phyloP scores from a whole-genome alignment of 2,797 vertebrate genomes.

The Halcyon leucocephala region DNA sequence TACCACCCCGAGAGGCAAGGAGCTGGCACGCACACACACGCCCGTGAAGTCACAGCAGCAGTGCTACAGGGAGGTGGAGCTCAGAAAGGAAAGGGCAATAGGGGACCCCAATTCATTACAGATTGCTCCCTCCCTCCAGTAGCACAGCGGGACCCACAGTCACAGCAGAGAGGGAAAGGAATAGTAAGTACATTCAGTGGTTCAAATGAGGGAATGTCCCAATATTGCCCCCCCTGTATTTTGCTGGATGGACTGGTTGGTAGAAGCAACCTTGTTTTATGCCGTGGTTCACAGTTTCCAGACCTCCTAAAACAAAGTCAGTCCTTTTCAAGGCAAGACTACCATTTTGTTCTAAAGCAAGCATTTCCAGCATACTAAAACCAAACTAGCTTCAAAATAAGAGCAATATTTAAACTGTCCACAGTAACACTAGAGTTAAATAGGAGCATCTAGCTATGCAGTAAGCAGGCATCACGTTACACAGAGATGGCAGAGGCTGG shows the following conservation, averaged over 20 bases:
- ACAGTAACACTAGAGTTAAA: not conserved
- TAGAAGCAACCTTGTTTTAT: not conserved
- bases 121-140: not conserved
- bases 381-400: not conserved
- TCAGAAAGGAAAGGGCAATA: not conserved
- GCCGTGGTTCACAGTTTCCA: not conserved
- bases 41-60: not conserved
- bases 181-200: not conserved
- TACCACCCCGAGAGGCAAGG: not conserved
- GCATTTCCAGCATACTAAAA: not conserved
- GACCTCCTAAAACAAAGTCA: not conserved
- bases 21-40: not conserved
- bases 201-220: not conserved
- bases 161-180: not conserved
- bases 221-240: not conserved
- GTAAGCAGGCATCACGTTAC: not conserved
- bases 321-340: not conserved
- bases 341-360: not conserved
- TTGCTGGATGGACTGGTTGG: not conserved
- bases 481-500: not conserved
- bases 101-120: not conserved
- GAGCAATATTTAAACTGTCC: not conserved
- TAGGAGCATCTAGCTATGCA: not conserved
- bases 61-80: not conserved
- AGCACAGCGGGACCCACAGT: not conserved